A percentile compares a stretch with the other conserved stretches of the same genome.
phyloP scores from a whole-genome alignment of 2,888 invertebrate species.

The Erebia ligea region DNA sequence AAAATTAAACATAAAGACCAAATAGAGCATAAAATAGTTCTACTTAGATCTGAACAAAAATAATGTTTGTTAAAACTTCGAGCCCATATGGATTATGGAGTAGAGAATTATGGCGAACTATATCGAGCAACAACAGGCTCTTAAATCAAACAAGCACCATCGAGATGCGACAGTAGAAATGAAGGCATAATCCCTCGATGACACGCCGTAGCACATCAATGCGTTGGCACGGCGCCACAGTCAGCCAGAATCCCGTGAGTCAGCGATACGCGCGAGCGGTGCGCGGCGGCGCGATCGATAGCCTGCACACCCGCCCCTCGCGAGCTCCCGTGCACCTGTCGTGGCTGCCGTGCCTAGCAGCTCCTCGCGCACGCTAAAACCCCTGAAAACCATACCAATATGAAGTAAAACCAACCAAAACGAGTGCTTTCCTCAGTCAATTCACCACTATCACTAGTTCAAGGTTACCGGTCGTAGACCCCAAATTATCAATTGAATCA shows the following conservation, averaged over 20 bases:
- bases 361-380: slow-evolving; percentile 51
- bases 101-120: background rate
- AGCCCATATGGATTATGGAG: background rate
- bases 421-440: slow-evolving; percentile 51
- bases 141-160: slow-evolving; percentile 14
- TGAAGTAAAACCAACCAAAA: slow-evolving; percentile 46
- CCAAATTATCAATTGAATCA: slow-evolving; percentile 23
- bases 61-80: background rate
- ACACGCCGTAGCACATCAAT: slow-evolving; percentile 63
- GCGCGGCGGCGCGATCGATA: slow-evolving; percentile 79
- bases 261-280: slow-evolving; percentile 66
- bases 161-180: slow-evolving; percentile 48
- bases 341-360: slow-evolving; percentile 46
- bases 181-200: slow-evolving; percentile 61
- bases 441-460: slow-evolving; percentile 55
- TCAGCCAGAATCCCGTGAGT: slow-evolving; percentile 63
- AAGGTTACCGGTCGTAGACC: slow-evolving; percentile 68
- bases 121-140: slow-evolving; percentile 13
- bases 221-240: slow-evolving; percentile 71
- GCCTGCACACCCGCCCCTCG: slow-evolving; percentile 56
- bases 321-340: slow-evolving; percentile 51
- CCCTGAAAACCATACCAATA: slow-evolving; percentile 50
- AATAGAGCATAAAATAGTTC: background rate
- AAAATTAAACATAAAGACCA: background rate
- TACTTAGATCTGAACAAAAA: background rate